phyloP scores from a whole-genome alignment of 2,888 invertebrate genomes.

The Odontothrips loti region DNA sequence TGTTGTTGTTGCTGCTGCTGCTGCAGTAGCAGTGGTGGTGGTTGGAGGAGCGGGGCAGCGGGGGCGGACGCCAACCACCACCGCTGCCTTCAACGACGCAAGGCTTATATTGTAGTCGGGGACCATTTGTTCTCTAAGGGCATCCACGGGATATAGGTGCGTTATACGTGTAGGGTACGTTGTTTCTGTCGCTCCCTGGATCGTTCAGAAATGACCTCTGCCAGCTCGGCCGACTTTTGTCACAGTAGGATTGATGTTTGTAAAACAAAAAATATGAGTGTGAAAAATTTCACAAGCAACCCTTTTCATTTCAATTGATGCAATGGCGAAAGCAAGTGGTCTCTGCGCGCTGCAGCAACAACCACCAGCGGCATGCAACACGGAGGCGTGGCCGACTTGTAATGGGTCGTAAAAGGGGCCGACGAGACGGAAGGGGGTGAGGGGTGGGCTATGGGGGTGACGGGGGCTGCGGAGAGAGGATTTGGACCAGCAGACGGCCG shows the following conservation, averaged over 20 bases:
- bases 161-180: too few relatives aligned
- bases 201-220: too few relatives aligned
- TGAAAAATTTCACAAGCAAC: too few relatives aligned
- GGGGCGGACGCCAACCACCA: not conserved
- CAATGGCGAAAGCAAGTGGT: too few relatives aligned
- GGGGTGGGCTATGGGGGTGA: too few relatives aligned
- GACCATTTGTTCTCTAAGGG: not conserved
- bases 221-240: too few relatives aligned
- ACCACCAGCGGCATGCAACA: not conserved
- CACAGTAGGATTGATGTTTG: too few relatives aligned
- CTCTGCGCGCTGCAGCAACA: too few relatives aligned
- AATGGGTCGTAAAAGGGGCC: conserved; percentile 3
- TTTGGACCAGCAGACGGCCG: not conserved
- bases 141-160: not conserved
- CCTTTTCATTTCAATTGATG: too few relatives aligned
- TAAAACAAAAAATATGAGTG: too few relatives aligned
- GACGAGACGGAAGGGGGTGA: not conserved
- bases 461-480: too few relatives aligned
- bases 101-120: conserved; percentile 10
- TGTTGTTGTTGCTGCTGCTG: conserved; percentile 7
- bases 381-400: not conserved
- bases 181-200: too few relatives aligned
- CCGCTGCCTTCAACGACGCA: not conserved
- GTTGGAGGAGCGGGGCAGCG: not conserved
- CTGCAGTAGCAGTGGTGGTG: conserved; percentile 1